These are phyloP conservation scores for Eupithecia subfuscata DNA, from an alignment of 2,888 invertebrate species.

Conservation along the genomic window DNA sequence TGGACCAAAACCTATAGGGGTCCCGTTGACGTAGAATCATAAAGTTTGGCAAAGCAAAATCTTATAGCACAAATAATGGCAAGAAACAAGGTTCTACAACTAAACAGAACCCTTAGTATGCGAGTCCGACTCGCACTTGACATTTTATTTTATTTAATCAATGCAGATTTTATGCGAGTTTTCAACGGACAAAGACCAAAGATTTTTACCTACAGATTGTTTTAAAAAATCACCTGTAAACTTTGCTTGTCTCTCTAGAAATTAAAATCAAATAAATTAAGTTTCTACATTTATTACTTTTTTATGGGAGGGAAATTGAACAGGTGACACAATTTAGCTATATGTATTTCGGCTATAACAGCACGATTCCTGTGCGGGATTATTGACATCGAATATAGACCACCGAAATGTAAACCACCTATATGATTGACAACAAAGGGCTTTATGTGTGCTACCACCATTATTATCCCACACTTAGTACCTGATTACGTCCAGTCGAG, in stretches of 20 bases:
- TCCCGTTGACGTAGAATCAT: too few species aligned
- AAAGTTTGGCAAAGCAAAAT: too few species aligned
- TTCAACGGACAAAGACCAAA: not conserved
- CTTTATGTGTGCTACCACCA: not conserved
- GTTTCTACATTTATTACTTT: not conserved
- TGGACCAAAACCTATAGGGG: too few species aligned
- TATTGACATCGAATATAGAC: not conserved
- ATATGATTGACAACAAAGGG: not conserved
- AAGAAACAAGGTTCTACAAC: too few species aligned
- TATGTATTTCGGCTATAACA: not conserved
- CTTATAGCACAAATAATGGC: too few species aligned
- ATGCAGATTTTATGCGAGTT: not conserved
- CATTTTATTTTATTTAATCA: too few species aligned
- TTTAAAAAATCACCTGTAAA: not conserved
- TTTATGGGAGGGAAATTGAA: too few species aligned
- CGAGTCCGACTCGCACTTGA: too few species aligned
- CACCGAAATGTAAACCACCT: too few species aligned
- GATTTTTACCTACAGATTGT: not conserved
- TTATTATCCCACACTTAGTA: not conserved
- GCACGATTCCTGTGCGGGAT: not conserved
- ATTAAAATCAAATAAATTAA: not conserved
- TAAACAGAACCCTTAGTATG: too few species aligned
- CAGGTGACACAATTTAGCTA: not conserved
- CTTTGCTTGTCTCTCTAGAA: too few species aligned
- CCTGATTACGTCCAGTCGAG: conserved; percentile 33